Base-by-base conservation (phyloP, 2,888 invertebrate species). In the Clistopyga incitator region DNA sequence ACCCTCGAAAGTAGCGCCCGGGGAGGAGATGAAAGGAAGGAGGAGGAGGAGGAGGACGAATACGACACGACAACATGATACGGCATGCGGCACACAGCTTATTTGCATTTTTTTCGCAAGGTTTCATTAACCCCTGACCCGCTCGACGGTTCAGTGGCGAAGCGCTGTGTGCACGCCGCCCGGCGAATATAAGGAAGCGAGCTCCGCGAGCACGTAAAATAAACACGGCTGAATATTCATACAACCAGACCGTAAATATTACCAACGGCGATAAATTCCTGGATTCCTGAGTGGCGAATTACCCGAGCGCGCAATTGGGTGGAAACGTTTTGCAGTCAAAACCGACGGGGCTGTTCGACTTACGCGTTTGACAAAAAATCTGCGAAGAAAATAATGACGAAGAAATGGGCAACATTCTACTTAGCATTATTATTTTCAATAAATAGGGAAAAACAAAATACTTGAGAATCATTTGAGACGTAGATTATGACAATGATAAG, bases 41-140 rank as follows among this genome's bases (percentile, higher is more conserved):
- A 68, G 68, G 18, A 23, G 23, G 23, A 68, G 38, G 59, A 34
- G 23, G 64, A 64, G 45, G 56, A 29, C 13, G 45, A 61, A 20
- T 25, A 59, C 59, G 78, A 78, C 72, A 78, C 78, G 76, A 52
- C 59, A 29, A 72, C 71, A 72, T 54, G 59, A 80, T 80, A 72
- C 79, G 75, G 65, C 67, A 47, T 61, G 67, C 42, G 61, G 61
- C 56, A 64, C 83, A 45, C 76, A 54, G 68, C 90, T 90, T 89
- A 90, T 92, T 92, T 92, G 89, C 90, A 91, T 91, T 89, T 88
- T 38, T 90, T 89, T 88, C 88, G 82, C 87, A 88, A 90, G 89
- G 90, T 92, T 92, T 92, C 92, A 92, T 92, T 92, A 92, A 92
- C 92, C 92, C 89, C 84, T 89, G 90, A 92, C 92, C 90, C 88